A percentile compares a stretch with the other conserved stretches of the same genome.
Evolutionary conservation across 2,888 invertebrate genomes (phyloP).

Genomic region (Diploptera punctata): DNA sequence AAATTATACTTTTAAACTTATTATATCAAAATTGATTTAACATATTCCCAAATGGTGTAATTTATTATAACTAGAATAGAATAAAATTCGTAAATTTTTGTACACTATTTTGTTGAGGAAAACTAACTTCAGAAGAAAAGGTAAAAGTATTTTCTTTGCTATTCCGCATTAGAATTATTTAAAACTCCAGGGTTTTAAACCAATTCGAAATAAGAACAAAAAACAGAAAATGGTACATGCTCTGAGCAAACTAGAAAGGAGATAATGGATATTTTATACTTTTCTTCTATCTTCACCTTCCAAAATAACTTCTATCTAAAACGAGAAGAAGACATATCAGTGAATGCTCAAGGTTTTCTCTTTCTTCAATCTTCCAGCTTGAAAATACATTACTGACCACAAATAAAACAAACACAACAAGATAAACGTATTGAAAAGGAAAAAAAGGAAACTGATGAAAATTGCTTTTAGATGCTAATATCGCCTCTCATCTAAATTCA

Average conservation of each 20-base stretch:
- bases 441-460: background rate
- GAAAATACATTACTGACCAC: background rate
- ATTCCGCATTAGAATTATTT: too few species aligned
- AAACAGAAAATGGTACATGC: background rate
- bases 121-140: too few species aligned
- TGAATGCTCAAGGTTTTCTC: background rate
- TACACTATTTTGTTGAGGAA: too few species aligned
- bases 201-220: background rate
- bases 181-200: background rate
- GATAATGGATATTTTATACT: constrained; percentile 29
- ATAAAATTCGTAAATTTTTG: too few species aligned
- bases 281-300: constrained; percentile 15
- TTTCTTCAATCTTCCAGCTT: background rate
- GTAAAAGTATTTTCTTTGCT: too few species aligned
- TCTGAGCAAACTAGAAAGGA: background rate
- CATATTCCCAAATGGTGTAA: too few species aligned
- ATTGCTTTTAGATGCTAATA: constrained; percentile 3
- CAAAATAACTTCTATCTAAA: background rate
- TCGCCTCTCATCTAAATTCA: background rate
- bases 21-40: too few species aligned
- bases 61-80: too few species aligned
- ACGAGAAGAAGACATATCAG: background rate
- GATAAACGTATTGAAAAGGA: background rate
- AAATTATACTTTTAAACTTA: too few species aligned
- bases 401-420: background rate